Evolutionary conservation across 2,113 vertebrate genomes (phyloP).

Genomic region (Menura novaehollandiae): DNA sequence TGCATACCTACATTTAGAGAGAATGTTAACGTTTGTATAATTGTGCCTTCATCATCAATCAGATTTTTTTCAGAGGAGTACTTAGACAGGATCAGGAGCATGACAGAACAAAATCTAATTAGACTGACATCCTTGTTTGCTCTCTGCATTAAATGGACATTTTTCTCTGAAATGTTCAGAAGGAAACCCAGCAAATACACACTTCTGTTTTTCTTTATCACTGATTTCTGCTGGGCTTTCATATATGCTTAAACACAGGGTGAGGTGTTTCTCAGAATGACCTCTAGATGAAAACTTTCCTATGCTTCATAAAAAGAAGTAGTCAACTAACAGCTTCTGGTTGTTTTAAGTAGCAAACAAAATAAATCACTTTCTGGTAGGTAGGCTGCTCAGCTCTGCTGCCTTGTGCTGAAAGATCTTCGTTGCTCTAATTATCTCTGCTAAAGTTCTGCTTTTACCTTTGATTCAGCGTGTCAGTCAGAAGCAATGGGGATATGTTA

Average conservation of each 20-base stretch:
- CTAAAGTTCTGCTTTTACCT: slow-evolving; percentile 8
- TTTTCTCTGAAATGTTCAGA: slow-evolving; percentile 61
- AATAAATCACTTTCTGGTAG: slow-evolving; percentile 19
- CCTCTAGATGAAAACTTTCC: slow-evolving; percentile 30
- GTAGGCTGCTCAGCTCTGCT: not conserved
- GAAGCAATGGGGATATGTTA: slow-evolving; percentile 57
- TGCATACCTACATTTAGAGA: slow-evolving; percentile 36
- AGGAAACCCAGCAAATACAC: slow-evolving; percentile 59
- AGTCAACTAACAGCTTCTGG: not conserved
- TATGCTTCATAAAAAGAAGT: slow-evolving; percentile 14
- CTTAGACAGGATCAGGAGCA: slow-evolving; percentile 59
- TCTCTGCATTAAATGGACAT: slow-evolving; percentile 63
- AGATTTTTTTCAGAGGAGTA: slow-evolving; percentile 48
- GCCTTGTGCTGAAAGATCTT: not conserved
- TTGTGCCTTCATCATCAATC: slow-evolving; percentile 71
- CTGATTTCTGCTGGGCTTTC: slow-evolving; percentile 40
- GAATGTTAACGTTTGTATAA: slow-evolving; percentile 68
- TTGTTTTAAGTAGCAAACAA: slow-evolving; percentile 39
- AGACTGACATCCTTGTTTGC: slow-evolving; percentile 64
- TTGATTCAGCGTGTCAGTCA: slow-evolving; percentile 25
- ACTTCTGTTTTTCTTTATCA: not conserved
- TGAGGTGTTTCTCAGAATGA: not conserved
- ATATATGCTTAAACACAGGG: not conserved
- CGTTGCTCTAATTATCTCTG: slow-evolving; percentile 18
- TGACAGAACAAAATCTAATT: slow-evolving; percentile 59